Conservation (phyloP, 2,797 vertebrate genomes). For the Gallinago stenura region DNA sequence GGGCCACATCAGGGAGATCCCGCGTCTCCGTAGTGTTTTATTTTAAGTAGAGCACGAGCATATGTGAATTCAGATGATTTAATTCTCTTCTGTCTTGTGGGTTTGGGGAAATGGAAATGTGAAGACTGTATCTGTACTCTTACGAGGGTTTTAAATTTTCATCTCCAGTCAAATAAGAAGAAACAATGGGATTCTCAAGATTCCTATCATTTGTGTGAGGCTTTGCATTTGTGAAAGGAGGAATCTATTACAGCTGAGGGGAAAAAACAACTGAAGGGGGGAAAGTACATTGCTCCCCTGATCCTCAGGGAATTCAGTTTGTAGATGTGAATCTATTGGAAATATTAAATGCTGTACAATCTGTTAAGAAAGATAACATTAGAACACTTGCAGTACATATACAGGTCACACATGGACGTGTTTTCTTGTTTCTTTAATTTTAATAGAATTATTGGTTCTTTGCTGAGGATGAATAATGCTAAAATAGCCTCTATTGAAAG, state of each 20-base stretch:
- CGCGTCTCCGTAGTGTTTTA: fast-evolving
- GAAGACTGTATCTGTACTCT: neutral
- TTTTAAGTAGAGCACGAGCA: neutral
- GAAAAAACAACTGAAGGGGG: neutral
- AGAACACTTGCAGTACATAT: neutral
- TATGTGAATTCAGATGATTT: neutral
- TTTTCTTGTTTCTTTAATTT: neutral
- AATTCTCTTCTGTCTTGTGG: neutral
- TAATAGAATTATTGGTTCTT: neutral
- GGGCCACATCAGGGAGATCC: neutral
- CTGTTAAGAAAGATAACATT: neutral
- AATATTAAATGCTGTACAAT: neutral
- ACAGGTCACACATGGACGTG: neutral
- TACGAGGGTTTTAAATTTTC: neutral
- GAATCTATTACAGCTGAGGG: neutral
- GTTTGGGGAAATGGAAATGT: neutral
- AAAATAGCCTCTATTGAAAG: neutral
- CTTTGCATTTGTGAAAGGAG: neutral
- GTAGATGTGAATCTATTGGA: neutral
- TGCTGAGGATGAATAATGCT: neutral
- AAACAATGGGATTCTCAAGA: neutral
- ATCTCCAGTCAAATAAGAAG: neutral
- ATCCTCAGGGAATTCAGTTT: neutral
- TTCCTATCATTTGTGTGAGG: neutral
- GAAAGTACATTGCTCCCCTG: neutral